phyloP scores from a whole-genome alignment of 1,140 invertebrate species.

The Batillaria attramentaria region DNA sequence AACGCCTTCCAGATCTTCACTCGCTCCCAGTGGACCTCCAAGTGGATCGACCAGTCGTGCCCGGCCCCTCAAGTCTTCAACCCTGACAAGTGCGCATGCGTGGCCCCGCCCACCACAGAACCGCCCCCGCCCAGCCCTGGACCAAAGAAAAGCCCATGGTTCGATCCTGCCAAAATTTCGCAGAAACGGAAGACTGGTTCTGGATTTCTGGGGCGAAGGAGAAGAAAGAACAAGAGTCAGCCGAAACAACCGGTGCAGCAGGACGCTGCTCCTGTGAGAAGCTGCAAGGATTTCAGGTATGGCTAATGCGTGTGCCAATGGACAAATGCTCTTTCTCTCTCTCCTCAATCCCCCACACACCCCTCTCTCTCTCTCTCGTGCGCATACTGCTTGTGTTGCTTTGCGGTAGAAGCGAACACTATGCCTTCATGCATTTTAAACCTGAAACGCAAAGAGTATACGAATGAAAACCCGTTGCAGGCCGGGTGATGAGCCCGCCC shows the following conservation, averaged over 20 bases:
- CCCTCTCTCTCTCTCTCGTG: no score
- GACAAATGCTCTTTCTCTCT: no score
- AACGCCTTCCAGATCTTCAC: constrained; percentile 44
- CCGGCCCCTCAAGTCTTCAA: constrained; percentile 17
- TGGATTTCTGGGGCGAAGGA: no score
- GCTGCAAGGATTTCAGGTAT: no score
- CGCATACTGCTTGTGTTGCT: background rate
- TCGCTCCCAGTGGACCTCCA: constrained; percentile 27
- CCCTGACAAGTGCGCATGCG: constrained; percentile 4
- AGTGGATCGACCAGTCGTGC: constrained; percentile 39
- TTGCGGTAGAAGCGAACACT: background rate
- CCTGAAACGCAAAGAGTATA: background rate
- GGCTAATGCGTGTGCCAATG: no score
- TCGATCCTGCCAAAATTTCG: no score
- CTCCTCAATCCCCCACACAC: no score
- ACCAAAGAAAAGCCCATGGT: background rate
- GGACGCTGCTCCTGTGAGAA: no score
- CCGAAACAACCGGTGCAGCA: no score
- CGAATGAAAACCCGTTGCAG: no score
- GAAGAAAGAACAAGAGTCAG: no score
- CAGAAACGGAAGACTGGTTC: background rate
- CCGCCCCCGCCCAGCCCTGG: background rate
- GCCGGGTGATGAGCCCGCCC: background rate
- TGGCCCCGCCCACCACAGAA: background rate
- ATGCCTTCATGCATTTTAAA: background rate